Base-by-base conservation (phyloP, 2,888 invertebrate genomes). In the Sepiola atlantica region DNA sequence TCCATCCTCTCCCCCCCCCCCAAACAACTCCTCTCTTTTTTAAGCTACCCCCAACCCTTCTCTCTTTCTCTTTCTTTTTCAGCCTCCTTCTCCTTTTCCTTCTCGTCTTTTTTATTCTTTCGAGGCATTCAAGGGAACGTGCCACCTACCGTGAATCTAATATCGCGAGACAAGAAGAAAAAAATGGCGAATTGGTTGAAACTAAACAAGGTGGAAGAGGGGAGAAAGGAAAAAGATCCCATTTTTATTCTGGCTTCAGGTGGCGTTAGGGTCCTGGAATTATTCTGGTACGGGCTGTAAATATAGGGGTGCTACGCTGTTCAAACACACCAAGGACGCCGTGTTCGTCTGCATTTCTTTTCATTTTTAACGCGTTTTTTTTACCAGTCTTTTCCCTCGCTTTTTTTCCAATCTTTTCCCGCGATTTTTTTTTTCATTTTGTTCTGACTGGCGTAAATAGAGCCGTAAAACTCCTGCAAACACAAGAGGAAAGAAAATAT, bases 201-300 rank as follows among this genome's bases (percentile, higher is more conserved):
- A 77, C 77, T 14, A 77, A n/a, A 77, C 12, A 18, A 32, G 77
- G 77, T 32, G 77, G 32, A 77, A 77, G n/a, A 18, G n/a, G 32
- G 14, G 21, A 32, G 14, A 77, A 77, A 77, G 77, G 32, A n/a
- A 18, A 21, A n/a, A 32, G 14, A 77, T 14, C 4, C n/a, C 10
- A 24, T 61, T 77, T 77, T 77, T 77, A 32, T 77, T 77, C 77
- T 77, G 77, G 77, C 77, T 77, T 77, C 77, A 77, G 77, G 77
- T 77, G n/a, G 77, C 77, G 77, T 77, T 16, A 77, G 77, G n/a
- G 77, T 14, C 18, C 77, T 16, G 77, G 32, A 77, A 77, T 77
- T 77, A 77, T 77, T n/a, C 45, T n/a, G 77, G 77, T n/a, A 77
- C n/a, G n/a, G 77, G 77, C n/a, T 77, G 77, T n/a, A 77, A 45